A percentile compares a stretch with the other conserved stretches of the same genome.
Evolutionary conservation across 2,888 invertebrate genomes (phyloP).

Genomic region (Mamestra brassicae): DNA sequence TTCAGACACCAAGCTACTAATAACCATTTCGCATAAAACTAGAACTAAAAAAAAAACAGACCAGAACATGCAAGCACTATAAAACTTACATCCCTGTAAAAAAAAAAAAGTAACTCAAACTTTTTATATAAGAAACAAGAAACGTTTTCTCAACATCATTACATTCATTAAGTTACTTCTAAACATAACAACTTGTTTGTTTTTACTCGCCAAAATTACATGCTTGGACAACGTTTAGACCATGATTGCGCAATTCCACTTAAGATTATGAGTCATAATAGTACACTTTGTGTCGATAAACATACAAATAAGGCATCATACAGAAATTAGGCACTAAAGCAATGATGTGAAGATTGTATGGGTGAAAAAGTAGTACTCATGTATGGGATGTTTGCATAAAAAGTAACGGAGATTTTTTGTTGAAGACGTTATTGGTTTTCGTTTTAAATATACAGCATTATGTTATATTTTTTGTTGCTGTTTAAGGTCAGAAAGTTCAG

Average conservation of each 20-base stretch:
- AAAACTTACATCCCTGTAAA: neutral
- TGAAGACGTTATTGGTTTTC: conserved; percentile 49
- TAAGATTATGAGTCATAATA: conserved; percentile 82
- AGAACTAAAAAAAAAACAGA: neutral
- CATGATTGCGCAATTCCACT: conserved; percentile 75
- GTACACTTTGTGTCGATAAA: conserved; percentile 77
- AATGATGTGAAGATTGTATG: conserved; percentile 70
- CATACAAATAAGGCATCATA: conserved; percentile 79
- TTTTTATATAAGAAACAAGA: conserved; percentile 25
- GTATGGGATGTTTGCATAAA: conserved; percentile 61
- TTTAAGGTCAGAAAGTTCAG: conserved; percentile 43
- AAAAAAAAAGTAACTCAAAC: neutral
- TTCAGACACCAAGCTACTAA: too few relatives aligned
- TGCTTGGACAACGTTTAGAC: conserved; percentile 74
- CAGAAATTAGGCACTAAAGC: conserved; percentile 62
- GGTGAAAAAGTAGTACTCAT: conserved; percentile 37
- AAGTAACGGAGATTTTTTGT: conserved; percentile 58
- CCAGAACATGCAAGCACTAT: conserved; percentile 2
- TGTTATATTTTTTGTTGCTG: conserved; percentile 30
- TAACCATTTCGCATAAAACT: neutral
- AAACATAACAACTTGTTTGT: conserved; percentile 74
- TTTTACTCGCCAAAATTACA: conserved; percentile 84
- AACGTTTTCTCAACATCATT: conserved; percentile 60
- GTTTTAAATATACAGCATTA: conserved; percentile 34
- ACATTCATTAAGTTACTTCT: conserved; percentile 64